Percentiles rank a stretch among this genome's conserved stretches.
phyloP scores from a whole-genome alignment of 2,888 invertebrate species.

The Tetranychus truncatus region DNA sequence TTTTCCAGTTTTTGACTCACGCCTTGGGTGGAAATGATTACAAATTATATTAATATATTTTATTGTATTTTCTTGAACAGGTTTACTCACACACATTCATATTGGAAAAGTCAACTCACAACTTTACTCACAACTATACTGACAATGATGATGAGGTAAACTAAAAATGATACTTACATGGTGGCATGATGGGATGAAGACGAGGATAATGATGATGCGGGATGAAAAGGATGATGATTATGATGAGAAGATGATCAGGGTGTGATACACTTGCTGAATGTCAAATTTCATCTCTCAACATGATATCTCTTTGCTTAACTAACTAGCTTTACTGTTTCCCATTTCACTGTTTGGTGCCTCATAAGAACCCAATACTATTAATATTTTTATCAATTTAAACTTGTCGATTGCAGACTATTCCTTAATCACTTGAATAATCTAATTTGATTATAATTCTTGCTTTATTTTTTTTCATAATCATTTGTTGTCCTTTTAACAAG shows the following conservation, averaged over 20 bases:
- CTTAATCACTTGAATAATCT: too few species aligned
- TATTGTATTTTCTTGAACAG: too few species aligned
- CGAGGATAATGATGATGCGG: neutral
- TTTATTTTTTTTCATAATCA: too few species aligned
- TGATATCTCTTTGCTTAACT: neutral
- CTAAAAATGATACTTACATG: neutral
- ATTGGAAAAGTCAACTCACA: too few species aligned
- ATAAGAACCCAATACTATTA: too few species aligned
- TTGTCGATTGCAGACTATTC: too few species aligned
- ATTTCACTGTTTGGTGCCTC: neutral
- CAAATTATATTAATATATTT: neutral
- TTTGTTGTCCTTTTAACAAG: too few species aligned
- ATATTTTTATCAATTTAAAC: too few species aligned
- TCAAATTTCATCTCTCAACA: neutral
- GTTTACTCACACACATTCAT: too few species aligned
- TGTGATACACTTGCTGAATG: neutral
- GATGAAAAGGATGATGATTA: neutral
- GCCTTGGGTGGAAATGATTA: conserved; percentile 1
- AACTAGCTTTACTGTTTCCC: neutral
- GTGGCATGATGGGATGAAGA: neutral
- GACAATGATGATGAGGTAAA: neutral
- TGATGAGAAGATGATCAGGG: neutral
- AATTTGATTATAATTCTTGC: too few species aligned
- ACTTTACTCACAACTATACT: neutral
- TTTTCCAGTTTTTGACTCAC: neutral